Base-by-base conservation (phyloP, 2,113 vertebrate species). In the Phodopus roborovskii region DNA sequence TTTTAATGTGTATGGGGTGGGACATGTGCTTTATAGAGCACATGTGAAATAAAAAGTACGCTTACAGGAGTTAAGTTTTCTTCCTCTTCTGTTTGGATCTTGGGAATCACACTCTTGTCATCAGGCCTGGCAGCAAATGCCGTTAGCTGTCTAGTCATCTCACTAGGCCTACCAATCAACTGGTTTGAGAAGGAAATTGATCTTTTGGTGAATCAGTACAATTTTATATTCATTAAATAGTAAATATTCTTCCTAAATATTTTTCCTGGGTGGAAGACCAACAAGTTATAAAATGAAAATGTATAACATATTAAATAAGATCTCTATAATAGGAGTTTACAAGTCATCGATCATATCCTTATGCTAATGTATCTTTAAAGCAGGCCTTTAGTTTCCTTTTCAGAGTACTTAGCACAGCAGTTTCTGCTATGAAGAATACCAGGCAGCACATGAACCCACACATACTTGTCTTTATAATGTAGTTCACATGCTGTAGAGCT, bases 141-240 rank as follows among this genome's bases (percentile, higher is more conserved):
- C 60, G 48, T 66, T 30, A 48, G 9, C 39, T 45, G 28, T 17
- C 19, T 42, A 66, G 39, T 7, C 81, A 42, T 10, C n/a, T 28
- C 60, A 66, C 39, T 66, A 45, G 60, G 28, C 60, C 82, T 45
- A 48, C 60, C 39, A 12, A 85, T 33, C 70, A 66, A 17, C 5
- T 85, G 45, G 6, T 50, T 93, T 64, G 70, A 42, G 19, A 78
- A 50, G 56, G 56, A 95, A 64, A 30, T 91, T 33, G 42, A 30
- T 88, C 50, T 91, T 93, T 81, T 75, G 26, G 20, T 96, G 62
- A 93, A 95, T 82, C 26, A 70, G n/a, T 58, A 28, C 66, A 94
- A 77, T 73, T 36, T 85, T 60, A 60, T 56, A 68, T 62, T 92
- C 42, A 94, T 81, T 42, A 87, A 82, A 19, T n/a, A 92, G 26